A percentile compares a stretch with the other conserved stretches of the same genome.
Conservation (phyloP, 1,140 invertebrate genomes). For the Hydropsyche tenuis region DNA sequence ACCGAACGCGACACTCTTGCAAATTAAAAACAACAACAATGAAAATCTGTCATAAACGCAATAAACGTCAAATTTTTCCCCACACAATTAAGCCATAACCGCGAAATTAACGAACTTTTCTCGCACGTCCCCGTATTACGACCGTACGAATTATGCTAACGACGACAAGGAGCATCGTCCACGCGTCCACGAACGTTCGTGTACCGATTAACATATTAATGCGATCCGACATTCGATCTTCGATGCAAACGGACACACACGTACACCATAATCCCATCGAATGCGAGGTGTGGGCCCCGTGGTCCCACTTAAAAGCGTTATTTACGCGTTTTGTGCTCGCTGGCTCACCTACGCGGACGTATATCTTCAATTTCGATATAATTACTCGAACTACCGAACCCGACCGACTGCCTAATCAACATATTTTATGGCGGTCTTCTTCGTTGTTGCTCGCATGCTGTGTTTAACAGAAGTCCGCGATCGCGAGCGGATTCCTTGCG, state of each 20-base stretch:
- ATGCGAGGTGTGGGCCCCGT: background rate
- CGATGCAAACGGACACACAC: background rate
- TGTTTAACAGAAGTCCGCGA: background rate
- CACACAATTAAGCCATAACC: background rate
- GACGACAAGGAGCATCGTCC: background rate
- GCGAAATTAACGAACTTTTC: background rate
- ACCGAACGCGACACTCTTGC: no score
- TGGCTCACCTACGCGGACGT: conserved; percentile 24
- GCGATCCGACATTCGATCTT: conserved; percentile 3
- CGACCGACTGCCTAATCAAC: conserved; percentile 29
- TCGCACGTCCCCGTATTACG: background rate
- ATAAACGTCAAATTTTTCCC: background rate
- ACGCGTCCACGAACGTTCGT: background rate
- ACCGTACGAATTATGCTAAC: conserved; percentile 7
- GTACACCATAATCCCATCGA: no score
- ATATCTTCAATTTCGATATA: conserved; percentile 34
- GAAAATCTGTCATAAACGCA: no score
- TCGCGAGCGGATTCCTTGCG: background rate
- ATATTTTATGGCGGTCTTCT: conserved; percentile 24
- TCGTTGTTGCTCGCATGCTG: background rate
- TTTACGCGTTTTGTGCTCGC: conserved; percentile 24
- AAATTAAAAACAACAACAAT: no score
- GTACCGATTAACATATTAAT: conserved; percentile 34
- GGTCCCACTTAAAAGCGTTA: conserved; percentile 25
- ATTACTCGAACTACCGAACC: conserved; percentile 39